These are phyloP conservation scores for Mobula hypostoma DNA, from an alignment of 2,113 vertebrate species.

Conservation along the genomic window DNA sequence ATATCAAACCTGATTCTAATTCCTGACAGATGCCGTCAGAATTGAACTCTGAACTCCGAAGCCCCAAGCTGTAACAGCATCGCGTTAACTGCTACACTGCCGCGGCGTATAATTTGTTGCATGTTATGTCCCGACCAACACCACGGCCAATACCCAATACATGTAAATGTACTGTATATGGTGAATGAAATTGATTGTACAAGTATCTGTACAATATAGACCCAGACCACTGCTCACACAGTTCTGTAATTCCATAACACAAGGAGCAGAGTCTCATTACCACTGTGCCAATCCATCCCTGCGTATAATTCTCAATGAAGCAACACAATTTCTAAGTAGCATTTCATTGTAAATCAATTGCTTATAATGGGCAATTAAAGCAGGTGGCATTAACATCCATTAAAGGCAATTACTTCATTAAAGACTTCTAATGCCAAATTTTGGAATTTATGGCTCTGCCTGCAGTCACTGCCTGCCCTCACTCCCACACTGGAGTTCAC, in stretches of 20 bases:
- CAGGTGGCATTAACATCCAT: not conserved
- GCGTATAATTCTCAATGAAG: not conserved
- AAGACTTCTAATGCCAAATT: not conserved
- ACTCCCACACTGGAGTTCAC: not conserved
- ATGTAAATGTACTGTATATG: too few species aligned
- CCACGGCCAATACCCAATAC: too few species aligned
- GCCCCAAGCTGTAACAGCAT: too few species aligned
- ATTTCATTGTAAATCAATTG: conserved; percentile 23
- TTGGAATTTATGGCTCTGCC: conserved; percentile 13
- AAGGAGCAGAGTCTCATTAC: not conserved
- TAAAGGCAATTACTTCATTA: not conserved
- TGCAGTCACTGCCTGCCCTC: not conserved
- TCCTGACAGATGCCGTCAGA: too few species aligned
- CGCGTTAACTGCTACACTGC: too few species aligned
- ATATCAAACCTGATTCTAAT: too few species aligned
- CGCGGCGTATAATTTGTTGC: too few species aligned
- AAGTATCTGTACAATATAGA: too few species aligned
- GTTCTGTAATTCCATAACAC: not conserved
- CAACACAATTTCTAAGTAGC: not conserved
- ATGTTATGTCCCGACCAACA: too few species aligned
- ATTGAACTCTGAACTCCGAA: too few species aligned
- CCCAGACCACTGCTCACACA: not conserved
- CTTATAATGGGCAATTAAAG: conserved; percentile 17
- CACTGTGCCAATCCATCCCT: not conserved
- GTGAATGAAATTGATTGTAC: too few species aligned